Evolutionary conservation across 2,797 vertebrate genomes (phyloP).

Genomic region (Onychomys torridus): DNA sequence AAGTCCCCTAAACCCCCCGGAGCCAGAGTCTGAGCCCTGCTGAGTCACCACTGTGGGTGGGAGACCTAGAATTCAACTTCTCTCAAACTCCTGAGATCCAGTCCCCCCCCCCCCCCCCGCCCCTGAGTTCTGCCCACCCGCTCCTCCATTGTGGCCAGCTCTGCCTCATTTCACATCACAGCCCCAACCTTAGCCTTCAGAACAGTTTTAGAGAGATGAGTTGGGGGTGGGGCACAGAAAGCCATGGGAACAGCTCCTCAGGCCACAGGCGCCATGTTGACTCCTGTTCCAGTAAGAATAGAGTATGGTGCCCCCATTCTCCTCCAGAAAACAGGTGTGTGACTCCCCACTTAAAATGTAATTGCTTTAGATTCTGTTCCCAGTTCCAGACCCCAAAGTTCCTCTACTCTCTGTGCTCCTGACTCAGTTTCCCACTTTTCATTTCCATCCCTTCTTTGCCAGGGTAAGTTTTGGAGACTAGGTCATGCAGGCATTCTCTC

Average conservation of each 20-base stretch:
- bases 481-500: not conserved
- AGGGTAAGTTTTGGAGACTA: not conserved
- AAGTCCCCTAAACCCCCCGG: conserved; percentile 84
- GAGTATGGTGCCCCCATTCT: not conserved
- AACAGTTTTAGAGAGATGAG: not conserved
- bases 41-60: conserved; percentile 84
- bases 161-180: conserved; percentile 30
- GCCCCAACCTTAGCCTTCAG: not conserved
- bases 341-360: not conserved
- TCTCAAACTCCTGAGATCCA: conserved; percentile 77
- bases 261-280: not conserved
- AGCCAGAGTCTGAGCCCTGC: conserved; percentile 83
- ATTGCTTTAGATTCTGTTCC: not conserved
- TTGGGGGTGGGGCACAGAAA: not conserved
- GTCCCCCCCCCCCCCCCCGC: not conserved
- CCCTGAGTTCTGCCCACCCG: not conserved
- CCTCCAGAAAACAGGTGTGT: not conserved
- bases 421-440: not conserved
- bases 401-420: not conserved
- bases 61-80: conserved; percentile 75
- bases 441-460: not conserved
- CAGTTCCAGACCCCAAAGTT: not conserved
- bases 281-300: not conserved
- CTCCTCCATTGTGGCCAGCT: not conserved
- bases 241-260: not conserved